These are phyloP conservation scores for Pycnomerus fuliginosus DNA, from an alignment of 2,888 invertebrate genomes.

Conservation along the genomic window DNA sequence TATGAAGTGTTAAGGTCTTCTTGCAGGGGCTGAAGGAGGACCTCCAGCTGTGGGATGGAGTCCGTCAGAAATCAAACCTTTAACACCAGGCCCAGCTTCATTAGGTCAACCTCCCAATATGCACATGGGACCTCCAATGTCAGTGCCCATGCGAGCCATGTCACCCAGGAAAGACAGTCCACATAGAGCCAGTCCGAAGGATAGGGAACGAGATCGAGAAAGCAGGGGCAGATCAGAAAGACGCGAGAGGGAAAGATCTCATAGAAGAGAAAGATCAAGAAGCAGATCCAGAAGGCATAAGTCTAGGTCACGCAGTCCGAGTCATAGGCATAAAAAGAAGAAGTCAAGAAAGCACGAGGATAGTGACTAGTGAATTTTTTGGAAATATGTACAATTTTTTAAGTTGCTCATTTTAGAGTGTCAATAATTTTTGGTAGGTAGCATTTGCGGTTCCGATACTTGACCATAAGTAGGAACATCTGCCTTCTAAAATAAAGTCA, in stretches of 20 bases:
- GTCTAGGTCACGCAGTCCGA: constrained; percentile 70
- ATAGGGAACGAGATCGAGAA: constrained; percentile 33
- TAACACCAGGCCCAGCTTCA: constrained; percentile 62
- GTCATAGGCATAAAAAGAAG: constrained; percentile 64
- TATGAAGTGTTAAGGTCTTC: constrained; percentile 3
- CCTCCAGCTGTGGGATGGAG: constrained; percentile 57
- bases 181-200: constrained; percentile 17
- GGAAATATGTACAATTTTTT: too few relatives aligned
- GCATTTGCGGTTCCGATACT: too few relatives aligned
- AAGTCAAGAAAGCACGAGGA: constrained; percentile 72
- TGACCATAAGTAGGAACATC: too few relatives aligned
- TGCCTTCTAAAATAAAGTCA: too few relatives aligned
- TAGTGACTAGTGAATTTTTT: too few relatives aligned
- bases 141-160: constrained; percentile 18
- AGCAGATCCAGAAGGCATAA: constrained; percentile 68
- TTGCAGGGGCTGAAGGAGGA: constrained; percentile 34
- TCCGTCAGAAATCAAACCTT: constrained; percentile 67
- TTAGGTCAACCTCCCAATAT: constrained; percentile 46
- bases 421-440: too few relatives aligned
- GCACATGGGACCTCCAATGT: constrained; percentile 43
- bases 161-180: constrained; percentile 22
- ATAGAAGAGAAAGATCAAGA: constrained; percentile 67
- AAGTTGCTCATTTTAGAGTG: too few relatives aligned
- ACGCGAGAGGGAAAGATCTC: constrained; percentile 58
- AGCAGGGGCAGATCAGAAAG: constrained; percentile 50